Evolutionary conservation across 2,113 vertebrate genomes (phyloP).

Genomic region (Cynoglossus semilaevis): DNA sequence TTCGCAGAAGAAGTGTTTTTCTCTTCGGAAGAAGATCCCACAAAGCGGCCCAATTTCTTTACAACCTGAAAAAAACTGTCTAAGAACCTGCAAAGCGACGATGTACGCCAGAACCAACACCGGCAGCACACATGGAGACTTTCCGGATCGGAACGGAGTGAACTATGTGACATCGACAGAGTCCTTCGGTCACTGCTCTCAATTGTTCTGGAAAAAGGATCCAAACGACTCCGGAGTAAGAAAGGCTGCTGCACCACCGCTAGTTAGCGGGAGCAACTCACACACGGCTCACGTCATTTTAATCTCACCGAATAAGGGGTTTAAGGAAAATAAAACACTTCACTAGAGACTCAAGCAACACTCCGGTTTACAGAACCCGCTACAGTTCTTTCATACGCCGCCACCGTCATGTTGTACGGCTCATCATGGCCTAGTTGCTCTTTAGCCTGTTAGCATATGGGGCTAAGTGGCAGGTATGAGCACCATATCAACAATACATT

Average conservation of each 20-base stretch:
- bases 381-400: constrained; percentile 36
- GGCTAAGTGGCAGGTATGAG: constrained; percentile 18
- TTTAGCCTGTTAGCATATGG: constrained; percentile 19
- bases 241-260: constrained; percentile 41
- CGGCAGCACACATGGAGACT: constrained; percentile 70
- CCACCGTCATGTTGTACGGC: constrained; percentile 50
- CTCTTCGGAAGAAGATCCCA: constrained; percentile 70
- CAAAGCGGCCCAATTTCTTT: constrained; percentile 68
- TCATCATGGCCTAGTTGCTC: constrained; percentile 67
- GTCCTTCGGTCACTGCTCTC: constrained; percentile 72
- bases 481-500: too few relatives aligned
- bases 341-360: neutral
- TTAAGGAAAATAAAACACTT: too few relatives aligned
- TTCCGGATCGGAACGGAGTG: constrained; percentile 71
- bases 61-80: constrained; percentile 49
- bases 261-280: constrained; percentile 29
- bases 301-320: too few relatives aligned
- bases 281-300: neutral
- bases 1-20: constrained; percentile 69
- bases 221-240: constrained; percentile 75
- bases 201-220: constrained; percentile 77
- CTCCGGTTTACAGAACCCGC: neutral
- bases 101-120: constrained; percentile 72
- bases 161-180: constrained; percentile 73
- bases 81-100: constrained; percentile 46